Base-by-base conservation (phyloP, 2,797 vertebrate species). In the Myiothlypis coronata region DNA sequence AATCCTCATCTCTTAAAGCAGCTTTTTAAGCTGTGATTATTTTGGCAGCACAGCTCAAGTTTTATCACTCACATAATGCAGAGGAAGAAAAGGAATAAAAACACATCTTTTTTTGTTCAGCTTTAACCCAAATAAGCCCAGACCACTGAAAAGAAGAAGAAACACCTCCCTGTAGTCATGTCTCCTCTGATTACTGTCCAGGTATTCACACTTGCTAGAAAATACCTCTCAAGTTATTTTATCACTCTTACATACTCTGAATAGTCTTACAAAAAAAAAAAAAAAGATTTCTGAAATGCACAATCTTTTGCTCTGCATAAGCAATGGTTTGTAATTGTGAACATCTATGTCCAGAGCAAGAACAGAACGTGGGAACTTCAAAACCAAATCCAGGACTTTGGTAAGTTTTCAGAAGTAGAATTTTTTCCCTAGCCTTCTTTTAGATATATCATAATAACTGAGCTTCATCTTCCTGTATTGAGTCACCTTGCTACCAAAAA, bases 11-110 rank as follows among this genome's bases (percentile, higher is more conserved):
- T 87, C 89, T 91, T 92, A 94, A 84, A 94, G 88, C 91, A 94
- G 88, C 70, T 94, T 93, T 90, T 93, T 11, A 89, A 95, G 65
- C 88, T 92, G 44, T 94, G 87, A 97, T 97, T 96, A 96, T 88
- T 96, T 96, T 95, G 86, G 94, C 91, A 95, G 89, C 72, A 87
- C 35, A 86, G 71, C 75, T 88, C 93, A 94, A 94, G 91, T 90
- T 92, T 95, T 93, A 93, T 90, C 96, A 84, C 49, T 88, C 44
- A 68, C 47, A 87, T 57, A 94, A 91, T 39, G 77, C 65, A 90
- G 85, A 89, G 70, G 53, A 95, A 65, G 71, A 82, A 85, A 92
- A 91, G 67, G 80, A 72, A 90, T 93, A 91, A 96, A 92, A 92
- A 47, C 1, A 32, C 52, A 21, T 41, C 6, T 80, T 52, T 87